Conservation (phyloP, 2,888 invertebrate species). For the Tetramorium bicarinatum region DNA sequence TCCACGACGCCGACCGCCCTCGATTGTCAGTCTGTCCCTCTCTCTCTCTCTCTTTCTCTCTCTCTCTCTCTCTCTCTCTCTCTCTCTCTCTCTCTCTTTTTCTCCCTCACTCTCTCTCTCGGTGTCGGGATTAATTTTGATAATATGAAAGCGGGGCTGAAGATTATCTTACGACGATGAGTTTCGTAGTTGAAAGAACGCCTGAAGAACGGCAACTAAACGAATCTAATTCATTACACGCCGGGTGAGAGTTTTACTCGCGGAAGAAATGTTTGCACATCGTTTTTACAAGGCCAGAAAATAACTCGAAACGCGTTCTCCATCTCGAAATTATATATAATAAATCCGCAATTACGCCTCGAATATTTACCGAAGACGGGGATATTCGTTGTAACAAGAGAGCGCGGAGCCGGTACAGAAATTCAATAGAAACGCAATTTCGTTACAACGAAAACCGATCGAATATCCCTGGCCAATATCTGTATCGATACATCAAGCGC, state of each 20-base stretch:
- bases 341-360: slow-evolving; percentile 29
- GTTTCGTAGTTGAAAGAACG: slow-evolving; percentile 19
- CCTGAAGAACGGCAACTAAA: slow-evolving; percentile 11
- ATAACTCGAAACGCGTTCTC: neutral
- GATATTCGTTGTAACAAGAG: slow-evolving; percentile 27
- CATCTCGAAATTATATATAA: slow-evolving; percentile 25
- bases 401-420: neutral
- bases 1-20: slow-evolving; percentile 61
- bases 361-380: slow-evolving; percentile 41
- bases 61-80: neutral
- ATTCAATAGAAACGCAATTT: slow-evolving; percentile 46
- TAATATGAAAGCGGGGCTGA: slow-evolving; percentile 18
- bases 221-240: slow-evolving; percentile 45
- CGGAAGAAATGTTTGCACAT: slow-evolving; percentile 45
- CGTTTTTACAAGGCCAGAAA: slow-evolving; percentile 24
- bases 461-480: slow-evolving; percentile 45
- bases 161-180: slow-evolving; percentile 38
- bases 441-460: slow-evolving; percentile 49
- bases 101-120: no score
- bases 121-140: slow-evolving; percentile 56
- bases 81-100: slow-evolving; percentile 7
- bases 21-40: slow-evolving; percentile 60
- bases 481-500: slow-evolving; percentile 37
- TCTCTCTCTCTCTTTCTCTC: neutral
- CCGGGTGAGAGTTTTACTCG: slow-evolving; percentile 27